Evolutionary conservation across 2,797 vertebrate genomes (phyloP), one percentile per base, ranked within the genome.

Genomic region (Bryconaethiops microstoma): DNA sequence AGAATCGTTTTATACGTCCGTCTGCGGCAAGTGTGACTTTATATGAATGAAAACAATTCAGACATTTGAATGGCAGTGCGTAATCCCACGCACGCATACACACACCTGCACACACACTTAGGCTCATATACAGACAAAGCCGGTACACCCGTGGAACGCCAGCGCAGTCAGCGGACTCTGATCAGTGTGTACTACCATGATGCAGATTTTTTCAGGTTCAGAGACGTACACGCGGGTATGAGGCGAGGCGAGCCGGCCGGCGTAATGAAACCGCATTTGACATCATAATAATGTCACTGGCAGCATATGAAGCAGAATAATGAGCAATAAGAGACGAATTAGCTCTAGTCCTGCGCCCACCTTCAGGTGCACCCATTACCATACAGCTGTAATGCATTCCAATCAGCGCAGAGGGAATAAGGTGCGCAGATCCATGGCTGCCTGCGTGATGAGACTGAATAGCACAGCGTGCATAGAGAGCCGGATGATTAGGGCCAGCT

Each of bases 321-420:
- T 80, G 84, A 84, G 85, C 84, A 69, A 72, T 60, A 25, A 72
- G 76, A 63, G 83, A 86, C 85, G 79, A 82, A 91, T 90, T 84
- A 90, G 84, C 84, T 85, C 74, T 64, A 74, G 67, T 77, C 68
- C 68, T 80, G 82, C 80, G 76, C 84, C 90, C 87, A 88, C 88
- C 84, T 89, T 88, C 85, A 84, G 86, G 87, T 84, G 57, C 79
- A 86, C 84, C 85, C 81, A 90, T 93, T 92, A 91, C 88, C 89
- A 90, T 86, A 90, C 88, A 89, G 88, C 88, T 87, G 88, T 90
- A 89, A 89, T 81, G 89, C 92, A 90, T 92, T 89, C 90, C 90
- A 93, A 92, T 94, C 92, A 93, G 87, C 84, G 64, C 16, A 74
- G 84, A 79, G 89, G 91, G 92, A 92, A 92, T 88, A 92, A 87